A percentile compares a stretch with the other conserved stretches of the same genome.
phyloP scores from a whole-genome alignment of 2,888 invertebrate genomes.

The Harpalus rubripes region DNA sequence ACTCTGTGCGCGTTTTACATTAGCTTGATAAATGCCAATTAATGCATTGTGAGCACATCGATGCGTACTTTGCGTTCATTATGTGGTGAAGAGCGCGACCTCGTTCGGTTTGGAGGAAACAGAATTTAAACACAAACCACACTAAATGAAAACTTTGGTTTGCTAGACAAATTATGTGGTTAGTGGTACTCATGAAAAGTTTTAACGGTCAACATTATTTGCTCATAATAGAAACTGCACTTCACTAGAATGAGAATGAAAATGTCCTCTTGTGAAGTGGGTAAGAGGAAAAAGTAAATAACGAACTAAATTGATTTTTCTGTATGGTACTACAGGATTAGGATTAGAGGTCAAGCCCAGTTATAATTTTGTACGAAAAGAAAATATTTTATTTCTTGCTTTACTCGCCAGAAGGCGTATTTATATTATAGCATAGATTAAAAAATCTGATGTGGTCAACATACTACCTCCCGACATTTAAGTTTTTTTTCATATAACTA shows the following conservation, averaged over 20 bases:
- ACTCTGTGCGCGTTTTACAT: slow-evolving; percentile 1
- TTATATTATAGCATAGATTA: too few relatives aligned
- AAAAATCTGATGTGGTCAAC: too few relatives aligned
- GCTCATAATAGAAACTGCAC: background rate
- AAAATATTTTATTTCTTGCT: too few relatives aligned
- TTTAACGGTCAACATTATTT: slow-evolving; percentile 8
- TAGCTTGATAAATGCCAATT: slow-evolving; percentile 12
- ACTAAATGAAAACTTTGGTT: slow-evolving; percentile 34
- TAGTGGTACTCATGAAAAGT: slow-evolving; percentile 13
- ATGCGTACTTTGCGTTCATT: slow-evolving; percentile 21
- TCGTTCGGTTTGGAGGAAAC: background rate
- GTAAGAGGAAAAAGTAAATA: background rate
- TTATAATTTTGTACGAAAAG: background rate
- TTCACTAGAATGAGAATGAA: background rate
- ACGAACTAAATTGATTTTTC: background rate
- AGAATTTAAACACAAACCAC: slow-evolving; percentile 11
- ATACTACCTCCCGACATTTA: too few relatives aligned
- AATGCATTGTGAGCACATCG: background rate
- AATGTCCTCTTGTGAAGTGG: background rate
- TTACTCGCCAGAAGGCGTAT: too few relatives aligned
- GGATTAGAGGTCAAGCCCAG: background rate
- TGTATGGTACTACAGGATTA: background rate
- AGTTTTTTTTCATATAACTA: too few relatives aligned
- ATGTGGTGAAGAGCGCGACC: slow-evolving; percentile 5
- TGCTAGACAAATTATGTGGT: slow-evolving; percentile 23